phyloP scores from a whole-genome alignment of 2,113 vertebrate genomes.

The Circaetus gallicus region DNA sequence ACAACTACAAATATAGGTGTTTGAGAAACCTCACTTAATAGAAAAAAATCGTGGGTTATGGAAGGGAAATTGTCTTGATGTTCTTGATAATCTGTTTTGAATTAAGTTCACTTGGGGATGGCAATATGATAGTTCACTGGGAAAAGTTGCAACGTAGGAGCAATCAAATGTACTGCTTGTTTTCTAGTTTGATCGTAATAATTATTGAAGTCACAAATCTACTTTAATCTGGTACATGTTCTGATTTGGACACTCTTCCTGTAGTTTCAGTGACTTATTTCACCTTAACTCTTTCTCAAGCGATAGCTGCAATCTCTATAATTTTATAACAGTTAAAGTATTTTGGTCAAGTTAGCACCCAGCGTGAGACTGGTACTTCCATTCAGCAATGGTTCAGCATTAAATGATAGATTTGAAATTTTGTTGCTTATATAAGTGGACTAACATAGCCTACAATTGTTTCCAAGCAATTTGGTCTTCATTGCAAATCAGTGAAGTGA shows the following conservation, averaged over 20 bases:
- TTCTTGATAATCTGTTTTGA: background rate
- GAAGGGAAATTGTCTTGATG: background rate
- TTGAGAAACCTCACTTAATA: background rate
- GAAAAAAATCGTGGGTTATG: background rate
- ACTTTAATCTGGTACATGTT: background rate
- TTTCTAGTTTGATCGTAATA: background rate
- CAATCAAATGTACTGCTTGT: background rate
- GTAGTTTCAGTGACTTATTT: background rate
- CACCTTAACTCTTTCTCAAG: background rate
- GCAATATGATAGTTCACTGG: background rate
- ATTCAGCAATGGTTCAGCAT: background rate
- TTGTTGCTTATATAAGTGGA: background rate
- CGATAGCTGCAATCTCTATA: background rate
- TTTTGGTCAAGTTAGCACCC: background rate
- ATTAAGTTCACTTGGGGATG: background rate
- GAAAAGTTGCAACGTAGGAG: background rate
- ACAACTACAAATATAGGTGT: background rate
- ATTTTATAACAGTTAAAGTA: background rate
- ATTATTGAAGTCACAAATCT: background rate
- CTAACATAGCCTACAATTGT: background rate
- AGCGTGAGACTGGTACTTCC: background rate
- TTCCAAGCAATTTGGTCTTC: constrained; percentile 42
- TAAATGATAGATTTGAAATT: background rate
- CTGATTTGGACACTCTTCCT: background rate
- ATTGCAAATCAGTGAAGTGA: constrained; percentile 49